A percentile compares a stretch with the other conserved stretches of the same genome.
These are phyloP conservation scores for Pseudorasbora parva DNA, from an alignment of 2,113 vertebrate genomes.

Conservation along the genomic window DNA sequence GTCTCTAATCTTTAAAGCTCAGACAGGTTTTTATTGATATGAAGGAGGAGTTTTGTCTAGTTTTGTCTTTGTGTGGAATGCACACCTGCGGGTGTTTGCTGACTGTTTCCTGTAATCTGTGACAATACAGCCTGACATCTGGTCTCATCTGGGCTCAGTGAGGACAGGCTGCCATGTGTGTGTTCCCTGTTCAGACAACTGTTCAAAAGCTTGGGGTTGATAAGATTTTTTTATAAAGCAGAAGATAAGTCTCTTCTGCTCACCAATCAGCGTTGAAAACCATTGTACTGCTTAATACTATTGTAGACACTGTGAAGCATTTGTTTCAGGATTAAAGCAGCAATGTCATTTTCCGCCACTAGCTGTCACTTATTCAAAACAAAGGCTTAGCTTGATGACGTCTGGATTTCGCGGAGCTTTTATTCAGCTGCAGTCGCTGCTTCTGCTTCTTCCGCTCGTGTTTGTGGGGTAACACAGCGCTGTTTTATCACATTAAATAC, in stretches of 20 bases:
- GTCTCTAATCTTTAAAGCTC: neutral
- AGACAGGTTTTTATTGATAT: slow-evolving; percentile 60
- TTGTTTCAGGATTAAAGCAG: neutral
- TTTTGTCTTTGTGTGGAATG: slow-evolving; percentile 68
- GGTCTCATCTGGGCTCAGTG: slow-evolving; percentile 59
- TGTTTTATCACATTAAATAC: no score
- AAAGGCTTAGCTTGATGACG: no score
- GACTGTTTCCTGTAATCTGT: slow-evolving; percentile 69
- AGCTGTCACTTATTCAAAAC: no score
- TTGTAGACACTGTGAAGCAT: neutral
- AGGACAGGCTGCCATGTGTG: slow-evolving; percentile 57
- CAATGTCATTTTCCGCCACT: no score
- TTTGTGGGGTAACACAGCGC: no score
- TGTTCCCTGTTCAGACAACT: neutral
- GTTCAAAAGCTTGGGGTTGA: neutral
- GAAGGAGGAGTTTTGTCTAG: slow-evolving; percentile 62
- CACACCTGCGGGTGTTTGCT: slow-evolving; percentile 78
- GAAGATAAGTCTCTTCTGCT: no score
- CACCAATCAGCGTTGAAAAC: neutral
- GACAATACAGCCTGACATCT: slow-evolving; percentile 73
- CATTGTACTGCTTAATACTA: neutral
- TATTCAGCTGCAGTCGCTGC: no score
- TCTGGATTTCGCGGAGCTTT: no score
- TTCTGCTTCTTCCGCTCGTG: no score
- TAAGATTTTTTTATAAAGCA: no score